Conservation (phyloP, 2,797 vertebrate species). For the Jordanella pulchra region DNA sequence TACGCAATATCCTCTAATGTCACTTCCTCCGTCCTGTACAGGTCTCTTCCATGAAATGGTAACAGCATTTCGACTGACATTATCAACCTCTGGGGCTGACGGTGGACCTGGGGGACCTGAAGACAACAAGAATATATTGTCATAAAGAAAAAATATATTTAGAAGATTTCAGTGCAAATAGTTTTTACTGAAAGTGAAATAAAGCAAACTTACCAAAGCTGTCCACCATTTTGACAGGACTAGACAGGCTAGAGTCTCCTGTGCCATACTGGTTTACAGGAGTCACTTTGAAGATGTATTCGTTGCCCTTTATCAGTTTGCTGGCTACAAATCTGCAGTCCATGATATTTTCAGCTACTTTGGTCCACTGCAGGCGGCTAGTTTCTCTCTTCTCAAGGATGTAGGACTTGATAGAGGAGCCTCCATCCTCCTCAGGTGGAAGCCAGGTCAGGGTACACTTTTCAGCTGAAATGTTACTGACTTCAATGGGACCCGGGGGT, state of each 20-base stretch:
- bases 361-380: conserved; percentile 96
- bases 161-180: background rate
- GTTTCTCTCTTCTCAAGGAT: conserved; percentile 98
- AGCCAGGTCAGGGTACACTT: conserved; percentile 97
- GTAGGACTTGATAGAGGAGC: conserved; percentile 92
- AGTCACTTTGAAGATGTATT: conserved; percentile 96
- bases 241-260: conserved; percentile 91
- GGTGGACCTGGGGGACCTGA: conserved; percentile 95
- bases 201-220: conserved; percentile 86
- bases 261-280: conserved; percentile 95
- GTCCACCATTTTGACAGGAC: conserved; percentile 95
- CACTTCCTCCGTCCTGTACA: conserved; percentile 91
- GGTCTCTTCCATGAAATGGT: conserved; percentile 98
- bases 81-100: conserved; percentile 91
- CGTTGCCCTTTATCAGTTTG: conserved; percentile 98
- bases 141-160: background rate
- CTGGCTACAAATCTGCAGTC: conserved; percentile 89
- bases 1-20: conserved; percentile 94
- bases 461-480: conserved; percentile 94
- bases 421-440: conserved; percentile 95
- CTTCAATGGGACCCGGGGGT: conserved; percentile 93
- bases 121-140: conserved; percentile 3
- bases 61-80: conserved; percentile 88
- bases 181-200: background rate
- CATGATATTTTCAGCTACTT: conserved; percentile 91